Percentiles rank a stretch among this genome's conserved stretches.
Evolutionary conservation across 2,797 vertebrate species (phyloP).

Genomic region (Pogonophryne albipinna): DNA sequence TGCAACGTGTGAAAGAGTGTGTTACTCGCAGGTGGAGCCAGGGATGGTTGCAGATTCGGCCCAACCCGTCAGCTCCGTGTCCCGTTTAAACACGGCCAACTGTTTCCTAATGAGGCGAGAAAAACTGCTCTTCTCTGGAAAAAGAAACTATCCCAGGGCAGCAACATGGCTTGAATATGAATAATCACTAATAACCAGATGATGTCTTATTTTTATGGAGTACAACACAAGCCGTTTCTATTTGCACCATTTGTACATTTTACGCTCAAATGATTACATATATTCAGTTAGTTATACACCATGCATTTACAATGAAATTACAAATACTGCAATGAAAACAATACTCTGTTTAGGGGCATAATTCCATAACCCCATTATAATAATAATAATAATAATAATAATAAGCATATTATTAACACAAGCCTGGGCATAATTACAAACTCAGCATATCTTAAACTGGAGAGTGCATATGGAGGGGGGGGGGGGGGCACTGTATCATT

Average conservation of each 20-base stretch:
- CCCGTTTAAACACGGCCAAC: slow-evolving; percentile 41
- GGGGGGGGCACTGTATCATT: slow-evolving; percentile 23
- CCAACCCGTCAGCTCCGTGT: slow-evolving; percentile 31
- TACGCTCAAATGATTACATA: slow-evolving; percentile 27
- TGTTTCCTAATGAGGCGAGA: slow-evolving; percentile 55
- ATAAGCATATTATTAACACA: background rate
- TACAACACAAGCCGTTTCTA: slow-evolving; percentile 12
- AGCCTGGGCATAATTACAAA: slow-evolving; percentile 52
- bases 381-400: slow-evolving; percentile 40
- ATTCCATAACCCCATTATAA: slow-evolving; percentile 49
- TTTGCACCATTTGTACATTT: slow-evolving; percentile 13
- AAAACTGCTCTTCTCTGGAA: slow-evolving; percentile 17
- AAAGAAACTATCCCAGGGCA: slow-evolving; percentile 41
- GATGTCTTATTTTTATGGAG: slow-evolving; percentile 30
- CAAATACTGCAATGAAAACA: slow-evolving; percentile 43
- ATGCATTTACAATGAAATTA: slow-evolving; percentile 32
- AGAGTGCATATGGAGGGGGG: slow-evolving; percentile 13
- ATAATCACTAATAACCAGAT: slow-evolving; percentile 40
- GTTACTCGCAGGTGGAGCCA: slow-evolving; percentile 38
- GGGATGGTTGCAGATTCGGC: slow-evolving; percentile 27
- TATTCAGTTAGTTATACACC: slow-evolving; percentile 6
- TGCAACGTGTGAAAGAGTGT: slow-evolving; percentile 5
- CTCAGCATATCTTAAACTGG: slow-evolving; percentile 44
- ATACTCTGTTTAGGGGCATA: slow-evolving; percentile 33
- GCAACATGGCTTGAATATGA: slow-evolving; percentile 39